Evolutionary conservation across 1,140 invertebrate genomes (phyloP).

Genomic region (Caenorhabditis remanei): DNA sequence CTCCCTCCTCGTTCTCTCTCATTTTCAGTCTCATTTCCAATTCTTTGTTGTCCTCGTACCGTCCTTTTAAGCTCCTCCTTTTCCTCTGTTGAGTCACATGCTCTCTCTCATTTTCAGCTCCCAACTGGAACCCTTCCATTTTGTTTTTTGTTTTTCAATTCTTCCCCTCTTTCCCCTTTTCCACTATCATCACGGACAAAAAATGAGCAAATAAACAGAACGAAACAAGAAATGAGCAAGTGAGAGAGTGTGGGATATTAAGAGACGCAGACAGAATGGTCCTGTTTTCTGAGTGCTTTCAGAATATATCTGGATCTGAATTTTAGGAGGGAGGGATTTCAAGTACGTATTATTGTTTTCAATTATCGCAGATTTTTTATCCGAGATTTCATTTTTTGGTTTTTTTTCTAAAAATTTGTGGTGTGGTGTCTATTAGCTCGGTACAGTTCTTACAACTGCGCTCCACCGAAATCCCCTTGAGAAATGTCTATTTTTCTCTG

Average conservation of each 20-base stretch:
- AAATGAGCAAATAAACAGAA: not conserved
- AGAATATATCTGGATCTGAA: too few species aligned
- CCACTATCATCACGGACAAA: too few species aligned
- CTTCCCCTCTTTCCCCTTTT: not conserved
- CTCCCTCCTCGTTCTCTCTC: not conserved
- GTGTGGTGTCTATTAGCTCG: too few species aligned
- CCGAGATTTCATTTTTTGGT: too few species aligned
- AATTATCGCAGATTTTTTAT: too few species aligned
- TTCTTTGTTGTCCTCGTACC: not conserved
- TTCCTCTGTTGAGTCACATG: not conserved
- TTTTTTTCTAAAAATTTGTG: too few species aligned
- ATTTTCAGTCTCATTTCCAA: slow-evolving; percentile 30
- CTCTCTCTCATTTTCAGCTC: not conserved
- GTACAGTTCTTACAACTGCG: too few species aligned
- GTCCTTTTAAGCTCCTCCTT: slow-evolving; percentile 14
- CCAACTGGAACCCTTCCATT: not conserved
- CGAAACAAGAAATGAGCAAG: not conserved
- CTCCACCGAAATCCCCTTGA: too few species aligned
- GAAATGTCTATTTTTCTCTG: too few species aligned
- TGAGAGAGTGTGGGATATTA: not conserved
- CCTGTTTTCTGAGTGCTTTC: not conserved
- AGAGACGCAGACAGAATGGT: not conserved
- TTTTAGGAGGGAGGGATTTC: too few species aligned
- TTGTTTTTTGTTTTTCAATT: not conserved
- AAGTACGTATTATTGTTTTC: too few species aligned